These are phyloP conservation scores for Morpho helenor DNA, from an alignment of 2,888 invertebrate species.

Conservation along the genomic window DNA sequence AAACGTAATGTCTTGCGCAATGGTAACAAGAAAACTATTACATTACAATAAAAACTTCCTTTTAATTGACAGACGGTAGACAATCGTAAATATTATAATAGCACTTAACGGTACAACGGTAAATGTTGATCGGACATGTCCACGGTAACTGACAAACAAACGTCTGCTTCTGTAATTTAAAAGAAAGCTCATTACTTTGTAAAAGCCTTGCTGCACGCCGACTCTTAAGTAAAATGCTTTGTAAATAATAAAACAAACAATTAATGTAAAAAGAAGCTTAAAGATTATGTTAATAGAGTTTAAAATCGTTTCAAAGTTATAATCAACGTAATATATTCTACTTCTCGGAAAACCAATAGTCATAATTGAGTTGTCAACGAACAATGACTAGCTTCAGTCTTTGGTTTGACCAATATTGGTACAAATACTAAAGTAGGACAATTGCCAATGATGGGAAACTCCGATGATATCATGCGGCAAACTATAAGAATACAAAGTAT, in stretches of 20 bases:
- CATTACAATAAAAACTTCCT: no score
- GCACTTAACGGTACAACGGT: no score
- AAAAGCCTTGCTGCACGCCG: neutral
- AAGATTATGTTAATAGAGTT: neutral
- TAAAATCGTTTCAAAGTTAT: neutral
- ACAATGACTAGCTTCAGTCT: slow-evolving; percentile 24
- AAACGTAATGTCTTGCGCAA: no score
- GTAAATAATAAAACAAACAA: neutral
- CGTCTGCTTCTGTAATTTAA: neutral
- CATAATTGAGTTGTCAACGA: slow-evolving; percentile 22
- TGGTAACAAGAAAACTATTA: no score
- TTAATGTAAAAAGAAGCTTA: neutral
- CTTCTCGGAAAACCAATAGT: slow-evolving; percentile 20
- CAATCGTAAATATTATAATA: neutral
- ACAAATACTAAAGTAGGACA: slow-evolving; percentile 47
- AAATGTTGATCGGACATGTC: no score
- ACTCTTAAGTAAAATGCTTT: neutral
- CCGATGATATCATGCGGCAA: slow-evolving; percentile 42
- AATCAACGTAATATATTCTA: slow-evolving; percentile 1
- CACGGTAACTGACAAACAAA: no score
- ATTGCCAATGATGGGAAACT: slow-evolving; percentile 46
- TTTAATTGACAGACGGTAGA: neutral
- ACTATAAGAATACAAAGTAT: no score
- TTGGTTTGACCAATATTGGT: slow-evolving; percentile 36
- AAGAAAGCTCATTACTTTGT: neutral